phyloP scores from a whole-genome alignment of 2,113 vertebrate genomes.

The Oryzias melastigma region DNA sequence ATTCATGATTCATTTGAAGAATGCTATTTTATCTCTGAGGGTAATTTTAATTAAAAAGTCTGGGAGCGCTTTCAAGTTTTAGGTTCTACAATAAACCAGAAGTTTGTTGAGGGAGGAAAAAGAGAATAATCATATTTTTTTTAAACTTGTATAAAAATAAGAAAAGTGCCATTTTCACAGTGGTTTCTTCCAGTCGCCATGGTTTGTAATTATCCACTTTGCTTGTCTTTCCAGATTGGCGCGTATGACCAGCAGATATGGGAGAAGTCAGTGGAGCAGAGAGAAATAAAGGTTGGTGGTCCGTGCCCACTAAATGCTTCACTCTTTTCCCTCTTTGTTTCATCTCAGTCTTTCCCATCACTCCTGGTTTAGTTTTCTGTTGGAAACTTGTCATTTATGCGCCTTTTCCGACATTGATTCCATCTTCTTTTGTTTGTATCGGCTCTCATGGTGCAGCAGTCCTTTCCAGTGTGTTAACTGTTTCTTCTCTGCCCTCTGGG shows the following conservation, averaged over 20 bases:
- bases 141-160: no score
- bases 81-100: no score
- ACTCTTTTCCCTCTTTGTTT: slow-evolving; percentile 16
- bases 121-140: no score
- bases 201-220: background rate
- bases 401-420: slow-evolving; percentile 7
- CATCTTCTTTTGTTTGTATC: slow-evolving; percentile 8
- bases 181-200: no score
- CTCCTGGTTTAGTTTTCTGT: background rate
- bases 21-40: no score
- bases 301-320: background rate
- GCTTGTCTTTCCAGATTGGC: slow-evolving; percentile 84
- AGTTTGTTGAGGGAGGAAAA: no score
- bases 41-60: no score
- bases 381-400: background rate
- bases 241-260: slow-evolving; percentile 99
- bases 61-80: no score
- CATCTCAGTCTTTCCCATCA: background rate
- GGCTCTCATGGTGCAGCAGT: slow-evolving; percentile 22
- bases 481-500: slow-evolving; percentile 51
- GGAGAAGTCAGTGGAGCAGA: slow-evolving; percentile 99
- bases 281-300: slow-evolving; percentile 92
- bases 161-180: no score
- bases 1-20: no score
- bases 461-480: slow-evolving; percentile 52